Base-by-base conservation (phyloP, 2,113 vertebrate genomes). In the Tachycineta bicolor region DNA sequence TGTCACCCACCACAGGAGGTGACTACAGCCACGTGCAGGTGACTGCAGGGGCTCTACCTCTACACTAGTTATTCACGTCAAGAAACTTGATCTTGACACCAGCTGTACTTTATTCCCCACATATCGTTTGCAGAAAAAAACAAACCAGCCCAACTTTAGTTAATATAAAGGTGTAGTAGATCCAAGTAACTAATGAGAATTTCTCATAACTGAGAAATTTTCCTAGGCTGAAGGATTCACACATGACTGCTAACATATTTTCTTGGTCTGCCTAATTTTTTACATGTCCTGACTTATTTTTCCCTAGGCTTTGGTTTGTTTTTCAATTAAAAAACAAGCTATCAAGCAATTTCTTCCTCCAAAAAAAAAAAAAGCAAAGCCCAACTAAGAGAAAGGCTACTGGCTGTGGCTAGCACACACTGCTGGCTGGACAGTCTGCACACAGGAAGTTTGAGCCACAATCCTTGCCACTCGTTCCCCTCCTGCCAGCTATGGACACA, bases 381-480 rank as follows among this genome's bases (percentile, higher is more conserved):
- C 31, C 4, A 9, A 14, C 23, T 56, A 20, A 47, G 15, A 41
- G 26, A 58, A 91, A 67, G 43, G 24, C 33, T 77, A 2, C 24
- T 44, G 31, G 31, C 44, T 25, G 19, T 29, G n/a, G 28, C 22
- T 26, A 60, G 0, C 22, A 50, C 4, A 3, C 55, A 18, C 39
- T 18, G 26, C 50, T 60, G 50, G 26, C 6, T 62, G 70, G 60
- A 47, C 60, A 85, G 25, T 5, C 46, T 65, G n/a, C 43, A 56
- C 21, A 7, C 5, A 3, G 1, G 3, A 8, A 13, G 4, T 15
- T 5, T 47, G 13, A 77, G 29, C 10, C 34, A 33, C 41, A 43
- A 2, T 5, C 23, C 31, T 34, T 33, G 26, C 15, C 11, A 1
- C 7, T 65, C 37, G 31, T 33, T 47, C n/a, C 15, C 28, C 37